Percentiles rank a stretch among this genome's conserved stretches.
phyloP scores from a whole-genome alignment of 2,888 invertebrate species.

The Drosophila formosana region DNA sequence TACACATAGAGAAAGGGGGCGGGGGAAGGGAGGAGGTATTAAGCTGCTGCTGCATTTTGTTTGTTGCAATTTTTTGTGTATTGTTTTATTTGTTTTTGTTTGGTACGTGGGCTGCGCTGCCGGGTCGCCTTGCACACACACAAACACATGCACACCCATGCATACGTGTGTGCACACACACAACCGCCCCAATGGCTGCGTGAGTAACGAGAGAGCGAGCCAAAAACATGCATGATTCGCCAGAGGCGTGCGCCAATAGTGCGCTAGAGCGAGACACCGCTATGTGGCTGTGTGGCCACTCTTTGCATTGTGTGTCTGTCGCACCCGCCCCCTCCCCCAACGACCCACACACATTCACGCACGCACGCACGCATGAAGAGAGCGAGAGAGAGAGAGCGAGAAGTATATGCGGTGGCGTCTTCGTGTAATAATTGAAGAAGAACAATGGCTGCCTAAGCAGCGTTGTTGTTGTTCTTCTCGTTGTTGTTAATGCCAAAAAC shows the following conservation, averaged over 20 bases:
- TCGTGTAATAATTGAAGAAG: conserved; percentile 70
- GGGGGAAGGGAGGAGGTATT: background rate
- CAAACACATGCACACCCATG: conserved; percentile 5
- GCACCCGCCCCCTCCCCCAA: conserved; percentile 20
- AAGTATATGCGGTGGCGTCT: conserved; percentile 76
- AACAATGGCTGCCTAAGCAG: conserved; percentile 63
- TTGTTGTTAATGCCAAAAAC: background rate
- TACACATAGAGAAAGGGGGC: background rate
- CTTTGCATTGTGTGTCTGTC: conserved; percentile 36
- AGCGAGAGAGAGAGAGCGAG: conserved; percentile 30
- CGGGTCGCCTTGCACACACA: conserved; percentile 44
- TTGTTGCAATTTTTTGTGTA: conserved; percentile 47
- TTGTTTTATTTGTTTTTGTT: conserved; percentile 61
- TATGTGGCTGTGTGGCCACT: conserved; percentile 15
- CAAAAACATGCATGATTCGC: conserved; percentile 23
- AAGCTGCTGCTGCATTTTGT: conserved; percentile 32
- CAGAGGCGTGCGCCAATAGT: background rate
- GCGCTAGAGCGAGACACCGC: conserved; percentile 38
- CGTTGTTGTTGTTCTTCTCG: background rate
- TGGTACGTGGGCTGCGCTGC: conserved; percentile 55
- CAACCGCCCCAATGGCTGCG: conserved; percentile 44
- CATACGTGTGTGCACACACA: conserved; percentile 6
- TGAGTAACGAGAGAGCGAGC: conserved; percentile 47
- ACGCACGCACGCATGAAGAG: conserved; percentile 16
- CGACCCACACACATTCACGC: conserved; percentile 38